Conservation (phyloP, 2,888 invertebrate species). For the Congeria kusceri region DNA sequence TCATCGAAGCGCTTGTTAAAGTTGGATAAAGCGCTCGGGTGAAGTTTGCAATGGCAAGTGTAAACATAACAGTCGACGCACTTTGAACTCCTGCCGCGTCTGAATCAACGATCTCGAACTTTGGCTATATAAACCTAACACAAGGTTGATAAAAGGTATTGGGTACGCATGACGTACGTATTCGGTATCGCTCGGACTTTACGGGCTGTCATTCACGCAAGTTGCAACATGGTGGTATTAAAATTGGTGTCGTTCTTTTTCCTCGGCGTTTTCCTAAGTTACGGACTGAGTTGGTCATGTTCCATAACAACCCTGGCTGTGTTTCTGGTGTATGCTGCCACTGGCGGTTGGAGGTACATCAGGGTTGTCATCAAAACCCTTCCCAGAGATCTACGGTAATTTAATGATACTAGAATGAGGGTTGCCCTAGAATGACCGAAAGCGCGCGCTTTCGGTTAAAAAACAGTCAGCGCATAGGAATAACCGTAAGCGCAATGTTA, state of each 20-base stretch:
- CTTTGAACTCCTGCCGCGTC: too few species aligned
- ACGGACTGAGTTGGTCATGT: constrained; percentile 65
- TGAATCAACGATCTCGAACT: too few species aligned
- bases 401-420: too few species aligned
- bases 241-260: constrained; percentile 67
- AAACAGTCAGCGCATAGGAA: too few species aligned
- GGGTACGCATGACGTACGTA: constrained; percentile 49
- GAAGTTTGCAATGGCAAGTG: too few species aligned
- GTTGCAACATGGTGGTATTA: constrained; percentile 52
- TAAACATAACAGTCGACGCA: too few species aligned
- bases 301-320: constrained; percentile 62
- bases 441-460: too few species aligned
- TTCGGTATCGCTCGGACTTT: constrained; percentile 46
- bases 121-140: too few species aligned
- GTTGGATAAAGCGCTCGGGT: too few species aligned
- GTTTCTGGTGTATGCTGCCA: constrained; percentile 72
- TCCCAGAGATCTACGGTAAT: constrained; percentile 78
- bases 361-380: constrained; percentile 76
- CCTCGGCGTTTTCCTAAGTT: constrained; percentile 68
- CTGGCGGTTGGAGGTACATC: constrained; percentile 81
- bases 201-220: constrained; percentile 13
- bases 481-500: too few species aligned
- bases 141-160: not conserved
- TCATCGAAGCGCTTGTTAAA: too few species aligned
- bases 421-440: too few species aligned